phyloP scores from a whole-genome alignment of 2,113 vertebrate species.

The Siniperca chuatsi region DNA sequence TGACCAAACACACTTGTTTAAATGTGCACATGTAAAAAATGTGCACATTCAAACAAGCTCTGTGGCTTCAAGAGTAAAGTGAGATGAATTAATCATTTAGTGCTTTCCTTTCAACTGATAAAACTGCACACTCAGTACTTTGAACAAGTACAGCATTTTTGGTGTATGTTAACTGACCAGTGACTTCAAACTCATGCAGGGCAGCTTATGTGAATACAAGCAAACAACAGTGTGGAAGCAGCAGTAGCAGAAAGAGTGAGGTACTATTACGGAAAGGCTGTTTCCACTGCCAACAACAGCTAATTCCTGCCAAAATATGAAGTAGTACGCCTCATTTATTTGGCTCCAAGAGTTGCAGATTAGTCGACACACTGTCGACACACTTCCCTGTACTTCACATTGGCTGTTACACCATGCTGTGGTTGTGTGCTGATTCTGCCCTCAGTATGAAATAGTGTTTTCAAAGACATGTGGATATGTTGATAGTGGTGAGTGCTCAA shows the following conservation, averaged over 20 bases:
- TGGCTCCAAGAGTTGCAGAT: constrained; percentile 6
- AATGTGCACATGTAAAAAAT: too few species aligned
- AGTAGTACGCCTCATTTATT: constrained; percentile 16
- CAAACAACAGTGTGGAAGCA: not conserved
- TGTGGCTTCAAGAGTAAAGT: constrained; percentile 14
- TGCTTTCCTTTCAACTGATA: constrained; percentile 29
- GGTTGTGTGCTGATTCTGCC: not conserved
- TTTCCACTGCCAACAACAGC: constrained; percentile 5
- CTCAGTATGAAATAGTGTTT: not conserved
- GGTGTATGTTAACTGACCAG: not conserved
- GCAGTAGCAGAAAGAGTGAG: not conserved
- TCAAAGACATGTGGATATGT: not conserved
- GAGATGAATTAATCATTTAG: not conserved
- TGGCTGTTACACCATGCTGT: not conserved
- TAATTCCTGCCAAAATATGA: constrained; percentile 26
- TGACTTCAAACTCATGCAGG: not conserved
- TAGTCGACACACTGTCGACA: not conserved
- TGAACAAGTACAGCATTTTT: not conserved
- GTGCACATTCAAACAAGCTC: constrained; percentile 22
- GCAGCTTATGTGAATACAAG: not conserved
- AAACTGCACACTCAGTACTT: constrained; percentile 10
- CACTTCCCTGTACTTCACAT: not conserved
- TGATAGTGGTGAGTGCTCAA: not conserved
- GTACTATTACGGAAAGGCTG: constrained; percentile 1
- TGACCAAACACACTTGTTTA: constrained; percentile 5